These are phyloP conservation scores for Clitarchus hookeri DNA, from an alignment of 2,888 invertebrate genomes.

Conservation along the genomic window DNA sequence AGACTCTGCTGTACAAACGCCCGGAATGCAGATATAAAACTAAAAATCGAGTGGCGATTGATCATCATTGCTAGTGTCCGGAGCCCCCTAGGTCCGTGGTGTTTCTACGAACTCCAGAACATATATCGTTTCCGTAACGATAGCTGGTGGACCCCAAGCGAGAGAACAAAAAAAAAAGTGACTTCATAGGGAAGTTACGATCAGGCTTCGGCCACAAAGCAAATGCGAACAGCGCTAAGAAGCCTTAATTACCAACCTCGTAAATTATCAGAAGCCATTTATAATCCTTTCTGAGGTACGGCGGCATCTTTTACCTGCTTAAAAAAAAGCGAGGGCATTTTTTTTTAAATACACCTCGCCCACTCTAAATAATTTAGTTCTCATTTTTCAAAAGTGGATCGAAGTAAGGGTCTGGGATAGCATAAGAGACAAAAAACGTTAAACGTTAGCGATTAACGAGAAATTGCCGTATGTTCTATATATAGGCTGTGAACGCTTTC, in stretches of 20 bases:
- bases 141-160: too few relatives aligned
- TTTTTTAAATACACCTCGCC: not conserved
- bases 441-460: not conserved
- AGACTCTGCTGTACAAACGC: too few relatives aligned
- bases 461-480: too few relatives aligned
- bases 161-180: too few relatives aligned
- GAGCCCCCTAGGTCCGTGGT: too few relatives aligned
- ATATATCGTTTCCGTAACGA: too few relatives aligned
- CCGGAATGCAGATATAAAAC: too few relatives aligned
- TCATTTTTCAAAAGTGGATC: not conserved
- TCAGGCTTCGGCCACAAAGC: not conserved
- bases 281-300: not conserved
- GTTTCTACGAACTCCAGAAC: too few relatives aligned
- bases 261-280: conserved; percentile 7
- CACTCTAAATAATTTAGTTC: not conserved
- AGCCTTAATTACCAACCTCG: conserved; percentile 14
- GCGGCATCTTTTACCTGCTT: not conserved
- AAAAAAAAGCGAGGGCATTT: not conserved
- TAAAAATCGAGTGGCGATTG: too few relatives aligned
- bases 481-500: too few relatives aligned
- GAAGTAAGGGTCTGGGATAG: not conserved
- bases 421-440: not conserved
- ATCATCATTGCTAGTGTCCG: too few relatives aligned
- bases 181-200: not conserved
- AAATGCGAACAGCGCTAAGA: not conserved